A percentile compares a stretch with the other conserved stretches of the same genome.
phyloP scores from a whole-genome alignment of 2,797 vertebrate genomes.

The Danio aesculapii region DNA sequence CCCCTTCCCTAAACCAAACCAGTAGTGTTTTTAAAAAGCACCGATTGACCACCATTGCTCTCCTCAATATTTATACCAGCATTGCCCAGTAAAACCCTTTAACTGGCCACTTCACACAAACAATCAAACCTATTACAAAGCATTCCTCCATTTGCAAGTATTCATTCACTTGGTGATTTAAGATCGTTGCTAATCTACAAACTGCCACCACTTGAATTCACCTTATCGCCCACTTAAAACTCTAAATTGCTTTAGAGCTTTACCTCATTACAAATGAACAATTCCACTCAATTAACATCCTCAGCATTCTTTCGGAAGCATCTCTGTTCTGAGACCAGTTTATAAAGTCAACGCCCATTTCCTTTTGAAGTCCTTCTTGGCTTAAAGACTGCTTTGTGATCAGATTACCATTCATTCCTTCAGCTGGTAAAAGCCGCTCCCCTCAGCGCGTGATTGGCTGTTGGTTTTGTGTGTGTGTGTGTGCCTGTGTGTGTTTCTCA shows the following conservation, averaged over 20 bases:
- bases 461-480: conserved; percentile 35
- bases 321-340: conserved; percentile 49
- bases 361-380: conserved; percentile 33
- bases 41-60: no score
- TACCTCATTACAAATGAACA: conserved; percentile 29
- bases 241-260: conserved; percentile 6
- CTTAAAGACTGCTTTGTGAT: conserved; percentile 55
- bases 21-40: no score
- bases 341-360: conserved; percentile 22
- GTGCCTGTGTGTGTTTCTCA: conserved; percentile 32
- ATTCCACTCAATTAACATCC: conserved; percentile 30
- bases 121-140: no score
- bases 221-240: not conserved
- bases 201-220: not conserved
- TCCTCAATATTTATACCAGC: not conserved
- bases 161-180: not conserved
- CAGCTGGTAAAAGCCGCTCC: conserved; percentile 51
- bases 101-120: not conserved
- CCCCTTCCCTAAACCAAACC: no score
- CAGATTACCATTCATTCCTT: conserved; percentile 54
- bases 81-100: not conserved
- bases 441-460: conserved; percentile 62
- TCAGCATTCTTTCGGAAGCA: conserved; percentile 19
- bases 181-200: not conserved
- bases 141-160: not conserved